These are phyloP conservation scores for Ectobius pallidus DNA, from an alignment of 2,888 invertebrate species.

Conservation along the genomic window DNA sequence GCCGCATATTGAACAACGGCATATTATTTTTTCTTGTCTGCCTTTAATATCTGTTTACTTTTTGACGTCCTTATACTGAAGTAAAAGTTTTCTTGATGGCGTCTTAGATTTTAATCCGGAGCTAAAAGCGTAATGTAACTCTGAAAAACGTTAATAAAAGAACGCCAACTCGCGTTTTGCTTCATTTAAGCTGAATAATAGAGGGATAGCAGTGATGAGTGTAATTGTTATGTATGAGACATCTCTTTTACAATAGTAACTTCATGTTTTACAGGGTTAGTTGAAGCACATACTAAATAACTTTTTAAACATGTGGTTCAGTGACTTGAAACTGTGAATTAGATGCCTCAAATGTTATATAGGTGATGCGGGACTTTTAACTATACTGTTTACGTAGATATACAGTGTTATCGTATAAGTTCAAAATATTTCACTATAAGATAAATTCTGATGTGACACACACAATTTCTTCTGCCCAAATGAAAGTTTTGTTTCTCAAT, in stretches of 20 bases:
- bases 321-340: too few species aligned
- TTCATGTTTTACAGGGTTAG: too few species aligned
- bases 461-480: too few species aligned
- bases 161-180: not conserved
- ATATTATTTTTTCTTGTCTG: slow-evolving; percentile 12
- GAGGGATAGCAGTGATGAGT: not conserved
- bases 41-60: slow-evolving; percentile 25
- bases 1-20: slow-evolving; percentile 22
- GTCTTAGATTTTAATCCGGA: slow-evolving; percentile 16
- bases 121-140: slow-evolving; percentile 14
- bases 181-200: not conserved
- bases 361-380: too few species aligned
- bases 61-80: not conserved
- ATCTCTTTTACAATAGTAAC: not conserved
- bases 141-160: slow-evolving; percentile 6
- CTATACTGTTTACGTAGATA: too few species aligned
- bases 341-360: too few species aligned
- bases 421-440: too few species aligned
- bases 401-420: too few species aligned
- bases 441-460: too few species aligned
- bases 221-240: not conserved
- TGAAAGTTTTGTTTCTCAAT: too few species aligned
- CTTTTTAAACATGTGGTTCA: too few species aligned
- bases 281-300: too few species aligned
- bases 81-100: not conserved